These are phyloP conservation scores for Notodonta dromedarius DNA, from an alignment of 2,888 invertebrate genomes.

Conservation along the genomic window DNA sequence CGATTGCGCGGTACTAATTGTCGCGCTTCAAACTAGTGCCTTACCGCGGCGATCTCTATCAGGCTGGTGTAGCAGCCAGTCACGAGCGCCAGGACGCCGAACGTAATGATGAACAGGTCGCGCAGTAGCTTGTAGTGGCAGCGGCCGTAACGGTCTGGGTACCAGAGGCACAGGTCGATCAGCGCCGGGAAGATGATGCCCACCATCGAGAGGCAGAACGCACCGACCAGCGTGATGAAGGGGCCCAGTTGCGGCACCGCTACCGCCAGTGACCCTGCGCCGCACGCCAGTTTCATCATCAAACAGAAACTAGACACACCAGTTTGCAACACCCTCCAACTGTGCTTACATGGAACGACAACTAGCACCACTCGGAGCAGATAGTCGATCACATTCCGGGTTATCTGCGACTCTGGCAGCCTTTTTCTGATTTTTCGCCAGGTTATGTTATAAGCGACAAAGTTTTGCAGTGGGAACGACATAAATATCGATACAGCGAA, in stretches of 20 bases:
- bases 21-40: no score
- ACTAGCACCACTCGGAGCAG: constrained; percentile 49
- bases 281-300: background rate
- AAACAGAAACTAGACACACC: background rate
- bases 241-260: constrained; percentile 91
- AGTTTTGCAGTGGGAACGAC: constrained; percentile 94
- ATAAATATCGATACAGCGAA: constrained; percentile 90
- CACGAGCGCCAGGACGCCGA: constrained; percentile 46
- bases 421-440: constrained; percentile 78
- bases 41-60: constrained; percentile 54
- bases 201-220: constrained; percentile 92
- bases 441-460: constrained; percentile 93
- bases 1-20: background rate
- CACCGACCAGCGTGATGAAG: constrained; percentile 92
- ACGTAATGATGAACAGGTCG: constrained; percentile 47
- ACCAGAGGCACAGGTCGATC: constrained; percentile 68
- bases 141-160: constrained; percentile 51
- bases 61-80: constrained; percentile 59
- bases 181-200: constrained; percentile 93
- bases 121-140: constrained; percentile 45
- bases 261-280: constrained; percentile 69
- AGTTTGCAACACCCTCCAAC: background rate
- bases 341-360: constrained; percentile 59
- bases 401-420: constrained; percentile 46
- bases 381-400: constrained; percentile 39